Evolutionary conservation across 1,140 invertebrate species (phyloP).

Genomic region (Sitobion miscanthi): DNA sequence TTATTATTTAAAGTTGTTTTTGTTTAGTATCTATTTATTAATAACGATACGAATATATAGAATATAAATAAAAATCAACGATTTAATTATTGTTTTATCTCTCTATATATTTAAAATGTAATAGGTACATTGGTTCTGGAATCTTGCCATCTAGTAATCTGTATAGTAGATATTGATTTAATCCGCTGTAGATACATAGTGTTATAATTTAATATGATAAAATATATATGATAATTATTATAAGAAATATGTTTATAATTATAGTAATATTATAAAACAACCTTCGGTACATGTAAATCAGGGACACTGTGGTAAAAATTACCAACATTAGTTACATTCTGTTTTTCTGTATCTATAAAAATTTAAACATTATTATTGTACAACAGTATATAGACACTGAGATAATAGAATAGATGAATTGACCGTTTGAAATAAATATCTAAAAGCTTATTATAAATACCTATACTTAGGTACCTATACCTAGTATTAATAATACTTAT

Average conservation of each 20-base stretch:
- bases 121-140: neutral
- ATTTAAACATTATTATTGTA: no score
- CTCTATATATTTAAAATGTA: neutral
- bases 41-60: neutral
- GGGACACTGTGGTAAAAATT: neutral
- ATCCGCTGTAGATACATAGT: neutral
- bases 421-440: no score
- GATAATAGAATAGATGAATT: no score
- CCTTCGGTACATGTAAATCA: neutral
- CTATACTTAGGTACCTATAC: no score
- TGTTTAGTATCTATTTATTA: no score
- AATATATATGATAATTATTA: neutral
- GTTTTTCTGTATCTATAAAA: neutral
- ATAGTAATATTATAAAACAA: neutral
- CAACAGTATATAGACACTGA: no score
- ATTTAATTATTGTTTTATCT: neutral
- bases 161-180: neutral
- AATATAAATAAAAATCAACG: neutral
- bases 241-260: neutral
- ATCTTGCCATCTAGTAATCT: no score
- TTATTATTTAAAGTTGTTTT: no score
- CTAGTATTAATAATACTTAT: no score
- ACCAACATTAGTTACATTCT: neutral
- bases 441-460: no score
- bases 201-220: neutral